phyloP scores from a whole-genome alignment of 1,140 invertebrate species.

The Bombus fervidus region DNA sequence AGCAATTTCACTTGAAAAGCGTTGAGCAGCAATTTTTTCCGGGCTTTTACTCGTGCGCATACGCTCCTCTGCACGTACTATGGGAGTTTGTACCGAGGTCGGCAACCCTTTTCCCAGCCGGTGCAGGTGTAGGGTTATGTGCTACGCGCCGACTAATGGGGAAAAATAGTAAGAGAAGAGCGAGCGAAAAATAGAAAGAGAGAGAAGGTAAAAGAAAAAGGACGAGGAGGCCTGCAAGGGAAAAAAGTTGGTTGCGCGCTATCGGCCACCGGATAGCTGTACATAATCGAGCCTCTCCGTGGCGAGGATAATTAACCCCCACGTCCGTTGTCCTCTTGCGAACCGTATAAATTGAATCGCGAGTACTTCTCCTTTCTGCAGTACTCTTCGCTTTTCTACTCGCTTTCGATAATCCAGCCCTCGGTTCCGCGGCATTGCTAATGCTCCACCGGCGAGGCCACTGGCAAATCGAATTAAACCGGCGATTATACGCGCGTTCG shows the following conservation, averaged over 20 bases:
- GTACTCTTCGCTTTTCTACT: neutral
- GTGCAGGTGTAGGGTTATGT: conserved; percentile 52
- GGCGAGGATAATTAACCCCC: conserved; percentile 60
- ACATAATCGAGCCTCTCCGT: conserved; percentile 61
- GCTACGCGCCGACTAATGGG: conserved; percentile 63
- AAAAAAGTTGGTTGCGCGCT: conserved; percentile 44
- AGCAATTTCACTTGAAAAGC: conserved; percentile 48
- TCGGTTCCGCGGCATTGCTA: conserved; percentile 28
- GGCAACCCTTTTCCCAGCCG: conserved; percentile 58
- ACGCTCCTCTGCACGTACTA: conserved; percentile 34
- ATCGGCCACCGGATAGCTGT: conserved; percentile 54
- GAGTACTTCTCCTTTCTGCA: conserved; percentile 17
- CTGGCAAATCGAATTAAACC: conserved; percentile 49
- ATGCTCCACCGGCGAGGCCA: conserved; percentile 13
- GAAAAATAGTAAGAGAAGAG: conserved; percentile 53
- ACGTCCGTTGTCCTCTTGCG: conserved; percentile 18
- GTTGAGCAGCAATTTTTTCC: conserved; percentile 60
- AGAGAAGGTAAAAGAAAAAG: neutral
- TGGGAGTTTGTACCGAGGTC: conserved; percentile 60
- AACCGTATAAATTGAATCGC: conserved; percentile 61
- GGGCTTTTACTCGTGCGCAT: conserved; percentile 48
- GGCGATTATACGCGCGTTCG: conserved; percentile 45
- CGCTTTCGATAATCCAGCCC: conserved; percentile 38
- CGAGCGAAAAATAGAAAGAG: neutral
- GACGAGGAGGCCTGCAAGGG: neutral